A percentile compares a stretch with the other conserved stretches of the same genome.
Evolutionary conservation across 2,888 invertebrate species (phyloP).

Genomic region (Plagiodera versicolora): DNA sequence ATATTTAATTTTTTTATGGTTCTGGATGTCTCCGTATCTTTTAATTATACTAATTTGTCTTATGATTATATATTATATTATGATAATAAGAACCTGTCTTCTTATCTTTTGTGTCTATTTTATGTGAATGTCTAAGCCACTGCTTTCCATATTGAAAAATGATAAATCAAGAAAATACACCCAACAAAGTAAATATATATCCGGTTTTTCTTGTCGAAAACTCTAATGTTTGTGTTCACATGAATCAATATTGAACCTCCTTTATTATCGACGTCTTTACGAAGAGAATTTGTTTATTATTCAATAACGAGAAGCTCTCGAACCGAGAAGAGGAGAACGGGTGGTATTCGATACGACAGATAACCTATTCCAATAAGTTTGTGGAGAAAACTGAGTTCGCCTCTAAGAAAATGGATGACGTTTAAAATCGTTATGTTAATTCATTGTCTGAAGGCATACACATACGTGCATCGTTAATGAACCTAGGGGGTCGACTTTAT

Average conservation of each 20-base stretch:
- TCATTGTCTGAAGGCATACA: slow-evolving; percentile 37
- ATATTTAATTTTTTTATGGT: too few relatives aligned
- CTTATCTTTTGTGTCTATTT: too few relatives aligned
- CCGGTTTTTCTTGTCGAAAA: not conserved
- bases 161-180: not conserved
- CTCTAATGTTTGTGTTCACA: not conserved
- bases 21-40: too few relatives aligned
- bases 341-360: not conserved
- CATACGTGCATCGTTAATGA: slow-evolving; percentile 36
- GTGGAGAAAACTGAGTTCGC: not conserved
- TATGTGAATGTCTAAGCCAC: not conserved
- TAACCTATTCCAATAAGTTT: not conserved
- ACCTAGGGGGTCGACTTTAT: slow-evolving; percentile 27
- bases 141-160: not conserved
- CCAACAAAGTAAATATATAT: not conserved
- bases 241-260: not conserved
- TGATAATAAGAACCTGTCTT: too few relatives aligned
- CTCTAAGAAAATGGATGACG: not conserved
- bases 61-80: too few relatives aligned
- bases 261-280: not conserved
- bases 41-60: too few relatives aligned
- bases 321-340: not conserved
- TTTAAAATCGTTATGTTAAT: slow-evolving; percentile 39
- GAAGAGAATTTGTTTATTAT: not conserved
- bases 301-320: not conserved